phyloP scores from a whole-genome alignment of 2,113 vertebrate genomes.

The Neopipo cinnamomea region DNA sequence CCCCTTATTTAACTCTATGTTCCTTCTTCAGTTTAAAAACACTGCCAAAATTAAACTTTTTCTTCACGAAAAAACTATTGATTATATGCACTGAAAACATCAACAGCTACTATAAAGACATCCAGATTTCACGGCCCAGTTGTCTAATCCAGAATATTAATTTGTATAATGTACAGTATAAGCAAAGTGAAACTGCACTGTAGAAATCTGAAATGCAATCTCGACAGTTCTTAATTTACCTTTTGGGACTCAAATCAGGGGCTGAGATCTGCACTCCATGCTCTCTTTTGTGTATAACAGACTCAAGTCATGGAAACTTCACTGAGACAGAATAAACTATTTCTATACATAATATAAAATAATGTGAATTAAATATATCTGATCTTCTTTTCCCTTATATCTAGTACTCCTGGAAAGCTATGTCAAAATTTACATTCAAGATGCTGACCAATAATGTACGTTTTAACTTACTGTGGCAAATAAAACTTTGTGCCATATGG shows the following conservation, averaged over 20 bases:
- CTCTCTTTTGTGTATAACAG: not conserved
- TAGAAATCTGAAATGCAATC: not conserved
- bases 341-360: not conserved
- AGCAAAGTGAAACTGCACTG: not conserved
- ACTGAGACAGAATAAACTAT: not conserved
- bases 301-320: not conserved
- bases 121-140: not conserved
- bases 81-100: not conserved
- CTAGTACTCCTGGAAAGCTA: slow-evolving; percentile 31
- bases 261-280: not conserved
- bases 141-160: not conserved
- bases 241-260: not conserved
- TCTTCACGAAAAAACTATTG: not conserved
- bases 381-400: not conserved
- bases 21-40: not conserved
- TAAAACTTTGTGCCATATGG: slow-evolving; percentile 93
- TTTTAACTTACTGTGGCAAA: slow-evolving; percentile 74
- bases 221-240: not conserved
- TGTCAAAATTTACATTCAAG: slow-evolving; percentile 66
- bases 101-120: not conserved
- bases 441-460: slow-evolving; percentile 64
- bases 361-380: not conserved
- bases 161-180: not conserved
- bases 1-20: not conserved
- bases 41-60: not conserved